These are phyloP conservation scores for Brachyrhaphis roseni DNA, from an alignment of 2,797 vertebrate genomes.

Conservation along the genomic window DNA sequence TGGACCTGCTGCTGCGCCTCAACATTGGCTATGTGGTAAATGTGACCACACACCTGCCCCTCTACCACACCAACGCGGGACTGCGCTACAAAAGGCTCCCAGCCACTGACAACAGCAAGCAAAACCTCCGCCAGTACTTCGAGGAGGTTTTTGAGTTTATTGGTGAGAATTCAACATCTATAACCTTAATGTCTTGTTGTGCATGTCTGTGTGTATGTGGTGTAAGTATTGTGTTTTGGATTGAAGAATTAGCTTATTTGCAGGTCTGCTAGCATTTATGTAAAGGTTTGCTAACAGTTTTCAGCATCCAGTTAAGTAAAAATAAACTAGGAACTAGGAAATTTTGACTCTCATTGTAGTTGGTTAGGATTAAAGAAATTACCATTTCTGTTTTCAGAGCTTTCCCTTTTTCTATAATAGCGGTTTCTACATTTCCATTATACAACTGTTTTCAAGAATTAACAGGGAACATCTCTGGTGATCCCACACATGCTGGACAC, in stretches of 20 bases:
- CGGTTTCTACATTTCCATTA: neutral
- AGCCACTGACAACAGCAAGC: constrained; percentile 89
- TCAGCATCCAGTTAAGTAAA: neutral
- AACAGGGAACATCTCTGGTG: neutral
- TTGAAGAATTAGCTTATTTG: neutral
- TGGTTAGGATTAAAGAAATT: neutral
- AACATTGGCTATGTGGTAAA: constrained; percentile 88
- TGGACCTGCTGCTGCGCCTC: constrained; percentile 82
- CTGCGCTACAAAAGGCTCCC: constrained; percentile 88
- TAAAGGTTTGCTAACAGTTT: neutral
- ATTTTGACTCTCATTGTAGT: neutral
- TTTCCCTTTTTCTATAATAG: neutral
- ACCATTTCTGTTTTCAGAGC: neutral
- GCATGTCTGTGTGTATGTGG: neutral
- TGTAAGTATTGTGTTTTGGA: neutral
- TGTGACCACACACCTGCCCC: constrained; percentile 88
- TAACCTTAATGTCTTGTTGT: neutral
- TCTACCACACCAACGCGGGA: constrained; percentile 85
- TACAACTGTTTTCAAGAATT: neutral
- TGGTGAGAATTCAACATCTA: constrained; percentile 74
- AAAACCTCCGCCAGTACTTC: constrained; percentile 90
- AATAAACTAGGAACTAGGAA: no score
- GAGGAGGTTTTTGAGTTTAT: constrained; percentile 92
- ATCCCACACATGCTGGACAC: neutral
- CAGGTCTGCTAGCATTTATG: neutral